Evolutionary conservation across 2,113 vertebrate genomes (phyloP), one percentile per base, ranked within the genome.

Genomic region (Pluvialis apricaria): DNA sequence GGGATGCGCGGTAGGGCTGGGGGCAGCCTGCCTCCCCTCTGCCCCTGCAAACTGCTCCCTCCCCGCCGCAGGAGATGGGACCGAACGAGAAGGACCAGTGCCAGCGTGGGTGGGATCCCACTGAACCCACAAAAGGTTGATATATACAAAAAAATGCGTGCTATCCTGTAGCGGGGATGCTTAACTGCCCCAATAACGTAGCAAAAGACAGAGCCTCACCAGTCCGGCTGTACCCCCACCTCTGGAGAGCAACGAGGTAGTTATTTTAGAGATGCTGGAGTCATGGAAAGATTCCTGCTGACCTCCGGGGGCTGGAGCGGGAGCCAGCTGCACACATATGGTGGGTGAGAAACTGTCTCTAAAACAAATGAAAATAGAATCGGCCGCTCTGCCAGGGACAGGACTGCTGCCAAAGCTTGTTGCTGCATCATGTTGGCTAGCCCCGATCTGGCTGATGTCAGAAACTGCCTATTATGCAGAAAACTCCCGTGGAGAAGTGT

Each of bases 301-400:
- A 85, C 88, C 92, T 51, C 40, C 0, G 0, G 90, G 84, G 52
- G 40, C 70, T 69, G 92, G 79, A 78, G 83, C 92, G 24, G 88
- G 86, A 97, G 88, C 88, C 93, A 92, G 95, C 93, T 97, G 94
- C 91, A 78, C 89, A 68, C 94, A 91, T 83, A 95, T 47, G 93
- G 89, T 45, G 66, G 54, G 89, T 82, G 94, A 95, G 94, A 76
- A 95, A 85, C 89, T 88, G 94, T 94, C 93, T 96, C 83, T 90
- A 90, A 97, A 97, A 82, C 94, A 96, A 97, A 95, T 94, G 94
- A 82, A 95, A 95, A 95, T 70, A 89, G 92, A 87, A 79, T 20
- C 1, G 1, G 58, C 52, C 2, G 18, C 91, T 92, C n/a, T 95
- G 96, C 95, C 93, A 91, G 91, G 86, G 89, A 82, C 81, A 91